These are phyloP conservation scores for Melinaea menophilus DNA, from an alignment of 2,888 invertebrate genomes.

Conservation along the genomic window DNA sequence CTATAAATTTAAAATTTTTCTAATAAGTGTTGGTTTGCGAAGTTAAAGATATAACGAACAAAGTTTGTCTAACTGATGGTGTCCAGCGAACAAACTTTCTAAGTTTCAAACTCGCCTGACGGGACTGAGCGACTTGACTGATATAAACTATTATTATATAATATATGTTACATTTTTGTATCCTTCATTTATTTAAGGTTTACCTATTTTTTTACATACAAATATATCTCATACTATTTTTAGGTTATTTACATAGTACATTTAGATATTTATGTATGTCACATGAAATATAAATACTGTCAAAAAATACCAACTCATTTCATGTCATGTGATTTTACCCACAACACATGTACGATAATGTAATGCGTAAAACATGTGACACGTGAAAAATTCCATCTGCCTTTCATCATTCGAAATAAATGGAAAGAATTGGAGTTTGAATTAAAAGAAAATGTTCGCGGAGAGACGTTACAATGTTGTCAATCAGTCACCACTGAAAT, in stretches of 20 bases:
- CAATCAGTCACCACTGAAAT: conserved; percentile 67
- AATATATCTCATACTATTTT: neutral
- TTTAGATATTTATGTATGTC: too few species aligned
- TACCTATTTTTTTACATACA: neutral
- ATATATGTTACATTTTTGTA: neutral
- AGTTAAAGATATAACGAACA: conserved; percentile 37
- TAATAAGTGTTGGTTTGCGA: conserved; percentile 42
- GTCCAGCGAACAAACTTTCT: conserved; percentile 38
- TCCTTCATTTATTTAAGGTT: neutral
- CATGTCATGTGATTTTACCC: neutral
- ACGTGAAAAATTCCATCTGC: conserved; percentile 21
- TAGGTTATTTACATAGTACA: too few species aligned
- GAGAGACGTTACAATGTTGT: conserved; percentile 60
- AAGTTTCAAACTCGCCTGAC: conserved; percentile 33
- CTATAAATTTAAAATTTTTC: conserved; percentile 45
- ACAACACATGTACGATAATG: neutral
- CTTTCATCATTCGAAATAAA: conserved; percentile 42
- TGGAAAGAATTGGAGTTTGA: conserved; percentile 47
- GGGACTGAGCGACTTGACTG: conserved; percentile 23
- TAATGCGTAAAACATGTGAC: conserved; percentile 12
- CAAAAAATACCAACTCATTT: neutral
- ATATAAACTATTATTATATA: conserved; percentile 18
- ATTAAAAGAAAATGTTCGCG: conserved; percentile 47
- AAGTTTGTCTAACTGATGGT: conserved; percentile 35
- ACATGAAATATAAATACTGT: too few species aligned